phyloP scores from a whole-genome alignment of 2,797 vertebrate genomes.

The Sebastes matsubarae region DNA sequence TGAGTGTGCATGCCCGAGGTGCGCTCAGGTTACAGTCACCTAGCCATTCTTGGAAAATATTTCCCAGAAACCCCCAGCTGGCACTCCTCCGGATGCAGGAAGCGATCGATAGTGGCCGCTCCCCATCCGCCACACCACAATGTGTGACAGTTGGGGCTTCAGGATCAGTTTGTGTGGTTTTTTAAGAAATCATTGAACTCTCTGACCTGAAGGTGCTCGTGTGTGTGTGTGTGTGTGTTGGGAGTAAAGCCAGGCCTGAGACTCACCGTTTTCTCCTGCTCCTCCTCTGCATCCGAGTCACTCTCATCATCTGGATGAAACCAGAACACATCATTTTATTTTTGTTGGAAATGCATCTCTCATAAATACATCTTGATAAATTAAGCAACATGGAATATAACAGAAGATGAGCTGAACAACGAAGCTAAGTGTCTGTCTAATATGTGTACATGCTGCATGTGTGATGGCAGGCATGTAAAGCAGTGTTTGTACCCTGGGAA shows the following conservation, averaged over 20 bases:
- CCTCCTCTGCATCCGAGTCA: slow-evolving; percentile 96
- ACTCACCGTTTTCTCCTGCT: slow-evolving; percentile 97
- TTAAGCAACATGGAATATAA: background rate
- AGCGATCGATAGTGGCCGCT: slow-evolving; percentile 49
- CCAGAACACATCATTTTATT: background rate
- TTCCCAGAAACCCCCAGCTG: slow-evolving; percentile 45
- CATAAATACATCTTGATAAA: background rate
- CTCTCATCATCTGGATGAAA: slow-evolving; percentile 92
- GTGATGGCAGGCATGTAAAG: background rate
- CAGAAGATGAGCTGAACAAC: background rate
- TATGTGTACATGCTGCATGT: background rate
- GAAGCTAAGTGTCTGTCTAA: background rate
- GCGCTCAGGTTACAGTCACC: slow-evolving; percentile 61
- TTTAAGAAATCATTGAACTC: slow-evolving; percentile 31
- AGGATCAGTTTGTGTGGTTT: slow-evolving; percentile 31
- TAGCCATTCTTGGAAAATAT: slow-evolving; percentile 40
- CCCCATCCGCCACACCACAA: background rate
- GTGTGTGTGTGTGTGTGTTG: background rate
- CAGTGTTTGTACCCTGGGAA: slow-evolving; percentile 88
- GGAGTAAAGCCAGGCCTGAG: background rate
- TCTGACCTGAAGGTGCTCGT: slow-evolving; percentile 23
- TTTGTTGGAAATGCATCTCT: background rate
- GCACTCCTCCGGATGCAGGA: slow-evolving; percentile 41
- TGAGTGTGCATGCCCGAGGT: slow-evolving; percentile 1
- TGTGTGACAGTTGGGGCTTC: slow-evolving; percentile 19